These are phyloP conservation scores for Cygnus atratus DNA, from an alignment of 2,113 vertebrate species.

Conservation along the genomic window DNA sequence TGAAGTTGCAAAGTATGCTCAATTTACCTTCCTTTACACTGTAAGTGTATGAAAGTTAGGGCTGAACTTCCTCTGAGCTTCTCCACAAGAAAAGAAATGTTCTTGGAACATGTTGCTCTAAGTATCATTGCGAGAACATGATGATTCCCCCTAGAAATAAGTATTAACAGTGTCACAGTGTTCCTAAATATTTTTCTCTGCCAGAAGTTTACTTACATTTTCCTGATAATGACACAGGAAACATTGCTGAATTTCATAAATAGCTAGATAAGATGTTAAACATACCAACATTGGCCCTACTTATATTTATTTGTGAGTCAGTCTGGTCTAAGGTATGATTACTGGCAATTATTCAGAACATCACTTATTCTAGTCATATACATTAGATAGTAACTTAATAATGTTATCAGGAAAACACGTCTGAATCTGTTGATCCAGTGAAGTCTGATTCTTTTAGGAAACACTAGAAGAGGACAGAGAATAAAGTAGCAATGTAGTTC, in stretches of 20 bases:
- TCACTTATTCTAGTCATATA: not conserved
- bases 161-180: not conserved
- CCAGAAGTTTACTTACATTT: not conserved
- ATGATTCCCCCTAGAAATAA: not conserved
- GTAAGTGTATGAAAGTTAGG: not conserved
- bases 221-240: not conserved
- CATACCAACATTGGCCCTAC: not conserved
- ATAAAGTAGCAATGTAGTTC: not conserved
- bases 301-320: not conserved
- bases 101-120: not conserved
- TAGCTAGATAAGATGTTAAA: not conserved
- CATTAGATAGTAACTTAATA: not conserved
- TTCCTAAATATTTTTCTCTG: conserved; percentile 3
- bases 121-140: not conserved
- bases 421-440: not conserved
- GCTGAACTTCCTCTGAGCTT: not conserved
- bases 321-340: not conserved
- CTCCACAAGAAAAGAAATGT: not conserved
- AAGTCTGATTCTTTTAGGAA: not conserved
- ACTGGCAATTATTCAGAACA: not conserved
- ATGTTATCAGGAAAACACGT: not conserved
- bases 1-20: not conserved
- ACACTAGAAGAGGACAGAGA: not conserved
- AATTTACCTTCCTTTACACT: not conserved
- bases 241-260: not conserved